phyloP scores from a whole-genome alignment of 1,140 invertebrate species.

The Nasonia longicornis region DNA sequence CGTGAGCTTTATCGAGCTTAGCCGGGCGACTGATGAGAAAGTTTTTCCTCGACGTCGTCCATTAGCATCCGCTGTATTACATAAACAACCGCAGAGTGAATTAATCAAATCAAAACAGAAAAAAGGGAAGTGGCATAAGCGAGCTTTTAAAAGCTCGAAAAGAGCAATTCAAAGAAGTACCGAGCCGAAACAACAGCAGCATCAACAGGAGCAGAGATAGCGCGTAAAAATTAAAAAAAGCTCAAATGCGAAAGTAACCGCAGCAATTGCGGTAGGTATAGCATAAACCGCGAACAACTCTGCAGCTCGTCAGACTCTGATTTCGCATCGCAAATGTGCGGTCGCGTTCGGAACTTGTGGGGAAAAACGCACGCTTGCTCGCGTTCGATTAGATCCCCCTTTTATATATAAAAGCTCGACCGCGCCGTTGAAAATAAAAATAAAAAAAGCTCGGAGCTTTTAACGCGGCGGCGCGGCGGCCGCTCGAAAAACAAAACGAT shows the following conservation, averaged over 20 bases:
- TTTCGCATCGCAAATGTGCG: slow-evolving; percentile 12
- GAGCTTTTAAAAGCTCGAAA: too few relatives aligned
- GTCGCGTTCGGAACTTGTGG: background rate
- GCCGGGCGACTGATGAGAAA: too few relatives aligned
- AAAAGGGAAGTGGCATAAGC: too few relatives aligned
- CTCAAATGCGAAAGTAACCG: background rate
- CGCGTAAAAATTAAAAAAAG: background rate
- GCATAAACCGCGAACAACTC: background rate
- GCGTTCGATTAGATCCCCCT: slow-evolving; percentile 5
- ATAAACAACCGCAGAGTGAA: too few relatives aligned
- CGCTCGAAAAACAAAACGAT: slow-evolving; percentile 35
- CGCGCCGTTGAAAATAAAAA: background rate
- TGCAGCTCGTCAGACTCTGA: background rate
- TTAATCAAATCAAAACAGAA: too few relatives aligned
- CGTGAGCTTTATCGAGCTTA: background rate
- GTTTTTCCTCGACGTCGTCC: too few relatives aligned
- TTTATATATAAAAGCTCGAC: background rate
- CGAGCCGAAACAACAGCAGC: too few relatives aligned
- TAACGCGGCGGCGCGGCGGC: background rate
- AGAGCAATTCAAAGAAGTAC: too few relatives aligned
- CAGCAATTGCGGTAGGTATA: background rate
- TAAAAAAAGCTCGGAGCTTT: slow-evolving; percentile 1
- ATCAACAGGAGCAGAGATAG: background rate
- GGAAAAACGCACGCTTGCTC: background rate
- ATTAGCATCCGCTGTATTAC: too few relatives aligned